Base-by-base conservation (phyloP, 2,888 invertebrate genomes). In the Protonemura montana region DNA sequence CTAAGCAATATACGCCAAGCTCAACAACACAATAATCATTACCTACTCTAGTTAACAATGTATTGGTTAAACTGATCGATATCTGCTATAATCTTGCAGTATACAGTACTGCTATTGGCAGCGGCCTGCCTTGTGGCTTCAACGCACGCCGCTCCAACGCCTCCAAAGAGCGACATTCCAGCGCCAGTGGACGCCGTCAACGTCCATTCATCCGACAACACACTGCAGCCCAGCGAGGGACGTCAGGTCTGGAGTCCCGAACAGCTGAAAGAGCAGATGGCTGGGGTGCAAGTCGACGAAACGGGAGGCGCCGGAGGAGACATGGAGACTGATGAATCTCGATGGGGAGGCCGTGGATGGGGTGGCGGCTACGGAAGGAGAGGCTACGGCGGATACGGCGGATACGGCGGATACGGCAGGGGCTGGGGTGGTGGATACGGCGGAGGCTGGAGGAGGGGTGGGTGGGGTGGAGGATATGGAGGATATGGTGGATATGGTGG, bases 261-360 rank as follows among this genome's bases (percentile, higher is more conserved):
- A 27, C 78, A 26, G 7, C 28, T 78, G 5, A 26, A 78, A 16
- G 78, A 78, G 78, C 78, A 78, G 28, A 26, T 27, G 78, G 78
- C 78, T 26, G 78, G 78, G n/a, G 78, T 78, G 25, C 78, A 78
- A 25, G 78, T 78, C 26, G 78, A 78, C 59, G 82, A 82, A 25
- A 41, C 26, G 16, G 82, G 7, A 26, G 41, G 25, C 76, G 59
- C 27, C 28, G 84, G 76, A 0, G 59, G 84, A 25, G 84, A 84
- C 76, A 84, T 84, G 84, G 28, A 84, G 76, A 59, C 76, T 27
- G 84, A 84, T 28, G 84, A 84, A 27, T 59, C 59, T 10, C 59
- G 59, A 26, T 84, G 76, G 76, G 59, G 84, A 3, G 59, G 59
- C 2, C 26, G 84, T 21, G 59, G 76, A 13, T 30, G 82, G 35